Evolutionary conservation across 2,797 vertebrate genomes (phyloP).

Genomic region (Pristis pectinata): DNA sequence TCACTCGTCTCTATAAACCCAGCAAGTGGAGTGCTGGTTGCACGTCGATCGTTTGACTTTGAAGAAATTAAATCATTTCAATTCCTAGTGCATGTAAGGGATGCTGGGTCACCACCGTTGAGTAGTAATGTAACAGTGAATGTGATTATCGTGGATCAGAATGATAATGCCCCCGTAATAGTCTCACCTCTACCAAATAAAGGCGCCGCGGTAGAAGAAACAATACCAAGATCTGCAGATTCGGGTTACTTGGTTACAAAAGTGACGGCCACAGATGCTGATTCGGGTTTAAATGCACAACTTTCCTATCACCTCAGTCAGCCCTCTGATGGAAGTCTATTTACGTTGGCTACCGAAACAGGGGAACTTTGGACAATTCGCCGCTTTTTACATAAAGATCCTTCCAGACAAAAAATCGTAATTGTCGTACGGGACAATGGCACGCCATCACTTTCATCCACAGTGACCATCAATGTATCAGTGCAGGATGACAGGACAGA

Average conservation of each 20-base stretch:
- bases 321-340: slow-evolving; percentile 45
- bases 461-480: slow-evolving; percentile 42
- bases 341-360: slow-evolving; percentile 48
- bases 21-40: slow-evolving; percentile 50
- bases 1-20: slow-evolving; percentile 49
- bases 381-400: slow-evolving; percentile 48
- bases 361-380: slow-evolving; percentile 49
- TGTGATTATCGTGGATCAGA: slow-evolving; percentile 49
- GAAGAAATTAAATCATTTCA: slow-evolving; percentile 50
- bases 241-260: slow-evolving; percentile 50
- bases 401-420: slow-evolving; percentile 43
- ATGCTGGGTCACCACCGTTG: slow-evolving; percentile 48
- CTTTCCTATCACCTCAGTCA: slow-evolving; percentile 48
- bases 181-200: slow-evolving; percentile 49
- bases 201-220: slow-evolving; percentile 46
- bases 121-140: slow-evolving; percentile 47
- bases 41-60: slow-evolving; percentile 51
- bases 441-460: slow-evolving; percentile 46
- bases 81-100: slow-evolving; percentile 36
- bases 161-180: slow-evolving; percentile 49
- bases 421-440: slow-evolving; percentile 50
- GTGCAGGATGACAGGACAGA: slow-evolving; percentile 44
- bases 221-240: slow-evolving; percentile 47
- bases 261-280: slow-evolving; percentile 48
- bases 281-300: slow-evolving; percentile 48